These are phyloP conservation scores for Python bivittatus DNA, from an alignment of 2,113 vertebrate genomes.

Conservation along the genomic window DNA sequence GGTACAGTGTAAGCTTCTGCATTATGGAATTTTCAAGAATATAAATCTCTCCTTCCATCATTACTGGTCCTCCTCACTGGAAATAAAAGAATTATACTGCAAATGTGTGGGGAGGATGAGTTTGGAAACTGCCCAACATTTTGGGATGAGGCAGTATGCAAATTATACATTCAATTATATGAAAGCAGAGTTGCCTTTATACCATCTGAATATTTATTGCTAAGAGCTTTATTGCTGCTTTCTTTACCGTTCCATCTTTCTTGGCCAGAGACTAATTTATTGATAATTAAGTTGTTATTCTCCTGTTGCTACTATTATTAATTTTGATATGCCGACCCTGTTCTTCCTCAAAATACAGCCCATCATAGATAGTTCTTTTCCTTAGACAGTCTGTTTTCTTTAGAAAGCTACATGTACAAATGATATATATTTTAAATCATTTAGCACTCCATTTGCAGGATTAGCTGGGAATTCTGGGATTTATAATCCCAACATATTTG, in stretches of 20 bases:
- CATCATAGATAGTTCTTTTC: neutral
- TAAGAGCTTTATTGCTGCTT: constrained; percentile 28
- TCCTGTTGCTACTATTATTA: neutral
- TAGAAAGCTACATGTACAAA: too few relatives aligned
- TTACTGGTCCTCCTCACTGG: too few relatives aligned
- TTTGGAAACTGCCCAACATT: too few relatives aligned
- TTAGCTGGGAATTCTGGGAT: too few relatives aligned
- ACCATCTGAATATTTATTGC: constrained; percentile 25
- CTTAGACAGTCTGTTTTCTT: too few relatives aligned
- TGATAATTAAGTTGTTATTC: neutral
- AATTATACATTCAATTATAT: too few relatives aligned
- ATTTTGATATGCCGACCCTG: neutral
- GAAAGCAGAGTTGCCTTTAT: neutral
- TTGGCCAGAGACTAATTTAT: neutral
- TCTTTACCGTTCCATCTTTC: constrained; percentile 41
- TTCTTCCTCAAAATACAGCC: neutral
- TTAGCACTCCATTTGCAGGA: neutral
- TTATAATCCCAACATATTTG: too few relatives aligned
- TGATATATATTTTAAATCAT: neutral
- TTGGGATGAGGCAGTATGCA: too few relatives aligned
- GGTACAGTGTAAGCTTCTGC: neutral
- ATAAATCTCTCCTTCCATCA: too few relatives aligned
- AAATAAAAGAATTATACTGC: too few relatives aligned
- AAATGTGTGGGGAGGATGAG: too few relatives aligned
- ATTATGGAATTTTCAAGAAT: neutral